Evolutionary conservation across 2,797 vertebrate genomes (phyloP), one percentile per base, ranked within the genome.

Genomic region (Eulemur mongoz): DNA sequence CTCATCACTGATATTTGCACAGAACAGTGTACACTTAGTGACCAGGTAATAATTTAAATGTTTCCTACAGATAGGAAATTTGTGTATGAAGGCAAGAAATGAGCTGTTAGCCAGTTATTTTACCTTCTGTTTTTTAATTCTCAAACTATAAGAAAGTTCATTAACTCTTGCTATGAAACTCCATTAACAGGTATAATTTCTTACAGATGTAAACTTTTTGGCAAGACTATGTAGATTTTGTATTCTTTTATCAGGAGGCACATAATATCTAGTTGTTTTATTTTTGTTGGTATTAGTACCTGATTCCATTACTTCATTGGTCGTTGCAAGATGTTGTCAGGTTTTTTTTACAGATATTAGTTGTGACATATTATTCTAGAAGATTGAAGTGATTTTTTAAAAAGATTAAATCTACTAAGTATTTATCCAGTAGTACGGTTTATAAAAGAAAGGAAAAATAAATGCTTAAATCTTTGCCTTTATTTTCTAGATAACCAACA

Each of bases 1-100:
- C 99, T 99, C 93, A 99, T 99, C 98, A 99, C 99, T 22, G 99
- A 99, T 97, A 99, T 99, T 98, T 99, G 99, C 98, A 99, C 99
- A 54, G 99, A 99, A 76, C 99, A 99, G 10, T 99, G 99, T 97
- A 99, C 99, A 0, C 99, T 99, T 92, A 99, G 99, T 87, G 99
- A 99, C 98, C 99, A 99, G 99, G 99, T 99, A 92, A 98, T 97
- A 95, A 79, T 91, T 91, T 40, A 94, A 45, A 85, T 93, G 35
- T 95, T 97, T 79, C 22, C 18, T 94, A 70, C 32, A 90, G 54
- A 65, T 81, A 85, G 57, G 48, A 90, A 59, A 43, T 94, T 67
- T 85, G 43, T 95, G 7, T 70, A 18, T 70, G 38, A 86, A 78
- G 17, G 4, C 35, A 90, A 91, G 52, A 93, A 91, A 79, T 72